These are phyloP conservation scores for Probaryconus sp. DNA, from an alignment of 1,140 invertebrate genomes.

Conservation along the genomic window DNA sequence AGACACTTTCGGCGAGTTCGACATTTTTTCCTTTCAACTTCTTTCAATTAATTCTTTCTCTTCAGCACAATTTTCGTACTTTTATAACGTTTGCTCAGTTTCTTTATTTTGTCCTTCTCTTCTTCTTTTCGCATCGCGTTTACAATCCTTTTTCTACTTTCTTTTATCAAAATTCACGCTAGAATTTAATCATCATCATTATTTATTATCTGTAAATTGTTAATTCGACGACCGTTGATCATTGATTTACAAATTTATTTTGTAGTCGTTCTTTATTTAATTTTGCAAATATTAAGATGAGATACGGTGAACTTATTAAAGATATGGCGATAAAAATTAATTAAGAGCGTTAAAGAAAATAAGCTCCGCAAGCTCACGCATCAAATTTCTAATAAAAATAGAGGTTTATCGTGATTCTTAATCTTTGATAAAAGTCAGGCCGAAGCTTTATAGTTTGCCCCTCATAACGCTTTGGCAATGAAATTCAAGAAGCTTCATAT, in stretches of 20 bases:
- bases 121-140: too few species aligned
- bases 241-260: too few species aligned
- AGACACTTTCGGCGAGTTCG: constrained; percentile 67
- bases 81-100: too few species aligned
- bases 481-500: constrained; percentile 51
- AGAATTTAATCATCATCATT: constrained; percentile 39
- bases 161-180: too few species aligned
- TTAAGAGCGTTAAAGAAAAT: constrained; percentile 17
- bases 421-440: constrained; percentile 30
- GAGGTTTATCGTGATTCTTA: constrained; percentile 32
- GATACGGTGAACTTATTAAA: too few species aligned
- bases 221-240: too few species aligned
- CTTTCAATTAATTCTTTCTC: neutral
- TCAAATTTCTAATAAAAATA: constrained; percentile 51
- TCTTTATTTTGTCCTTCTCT: too few species aligned
- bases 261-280: too few species aligned
- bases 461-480: constrained; percentile 31
- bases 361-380: neutral
- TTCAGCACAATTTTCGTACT: neutral
- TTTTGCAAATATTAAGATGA: too few species aligned
- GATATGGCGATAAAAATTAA: constrained; percentile 5
- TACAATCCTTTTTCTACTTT: too few species aligned
- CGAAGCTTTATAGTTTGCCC: constrained; percentile 23
- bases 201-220: neutral
- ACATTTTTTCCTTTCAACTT: constrained; percentile 58